A percentile compares a stretch with the other conserved stretches of the same genome.
phyloP scores from a whole-genome alignment of 2,797 vertebrate species.

The Sebastiscus albofasciatus region DNA sequence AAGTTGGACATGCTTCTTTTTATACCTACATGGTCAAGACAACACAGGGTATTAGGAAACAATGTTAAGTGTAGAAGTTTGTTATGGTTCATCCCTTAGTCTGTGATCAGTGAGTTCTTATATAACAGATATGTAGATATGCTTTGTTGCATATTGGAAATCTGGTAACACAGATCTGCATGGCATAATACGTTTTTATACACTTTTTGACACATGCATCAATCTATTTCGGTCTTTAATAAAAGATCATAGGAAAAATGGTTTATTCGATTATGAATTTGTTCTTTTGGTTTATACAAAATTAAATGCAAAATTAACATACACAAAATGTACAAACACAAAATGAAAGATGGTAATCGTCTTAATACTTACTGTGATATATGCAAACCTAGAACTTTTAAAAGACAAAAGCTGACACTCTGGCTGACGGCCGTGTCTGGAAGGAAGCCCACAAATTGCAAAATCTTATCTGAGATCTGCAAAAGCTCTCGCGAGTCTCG shows the following conservation, averaged over 20 bases:
- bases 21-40: not conserved
- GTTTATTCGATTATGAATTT: slow-evolving; percentile 34
- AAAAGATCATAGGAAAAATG: slow-evolving; percentile 23
- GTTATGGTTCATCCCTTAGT: not conserved
- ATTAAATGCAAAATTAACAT: slow-evolving; percentile 14
- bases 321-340: slow-evolving; percentile 35
- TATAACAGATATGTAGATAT: not conserved
- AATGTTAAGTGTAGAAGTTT: not conserved
- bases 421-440: too few species aligned
- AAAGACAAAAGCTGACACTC: slow-evolving; percentile 4
- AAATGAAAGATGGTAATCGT: slow-evolving; percentile 9
- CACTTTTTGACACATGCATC: not conserved
- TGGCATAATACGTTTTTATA: not conserved
- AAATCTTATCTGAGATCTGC: too few species aligned
- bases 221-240: not conserved
- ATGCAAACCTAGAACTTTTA: slow-evolving; percentile 5
- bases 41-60: not conserved
- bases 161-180: not conserved
- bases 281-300: slow-evolving; percentile 30
- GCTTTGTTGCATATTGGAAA: not conserved
- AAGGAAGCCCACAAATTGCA: too few species aligned
- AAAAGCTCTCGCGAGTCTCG: too few species aligned
- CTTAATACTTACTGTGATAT: slow-evolving; percentile 39
- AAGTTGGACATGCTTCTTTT: not conserved
- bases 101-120: not conserved